Evolutionary conservation across 2,797 vertebrate species (phyloP).

Genomic region (Chiroxiphia lanceolata): DNA sequence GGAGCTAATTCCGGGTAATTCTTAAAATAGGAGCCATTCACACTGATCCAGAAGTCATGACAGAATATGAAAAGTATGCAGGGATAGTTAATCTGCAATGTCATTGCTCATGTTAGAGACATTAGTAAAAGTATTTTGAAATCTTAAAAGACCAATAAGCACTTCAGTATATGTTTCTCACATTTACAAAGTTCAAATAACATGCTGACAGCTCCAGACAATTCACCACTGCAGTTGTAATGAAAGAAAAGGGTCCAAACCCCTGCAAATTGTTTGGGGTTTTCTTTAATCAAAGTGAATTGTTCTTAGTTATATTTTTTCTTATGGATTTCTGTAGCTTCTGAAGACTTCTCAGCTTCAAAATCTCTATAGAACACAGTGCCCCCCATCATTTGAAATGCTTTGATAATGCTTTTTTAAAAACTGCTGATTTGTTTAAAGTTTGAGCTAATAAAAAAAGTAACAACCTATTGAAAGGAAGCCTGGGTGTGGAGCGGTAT

Average conservation of each 20-base stretch:
- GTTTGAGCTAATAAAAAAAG: conserved; percentile 66
- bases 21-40: conserved; percentile 53
- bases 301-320: background rate
- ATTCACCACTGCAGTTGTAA: background rate
- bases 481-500: conserved; percentile 13
- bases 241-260: background rate
- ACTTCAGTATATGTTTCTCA: background rate
- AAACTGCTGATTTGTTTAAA: conserved; percentile 61
- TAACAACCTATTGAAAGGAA: conserved; percentile 53
- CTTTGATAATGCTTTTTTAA: conserved; percentile 22
- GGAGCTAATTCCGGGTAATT: conserved; percentile 39
- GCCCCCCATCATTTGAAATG: conserved; percentile 15
- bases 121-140: background rate
- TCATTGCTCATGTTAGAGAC: background rate
- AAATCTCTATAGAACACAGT: background rate
- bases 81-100: background rate
- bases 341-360: background rate
- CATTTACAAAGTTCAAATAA: background rate
- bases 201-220: background rate
- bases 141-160: background rate
- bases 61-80: background rate
- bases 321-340: background rate
- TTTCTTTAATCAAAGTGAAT: background rate
- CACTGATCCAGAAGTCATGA: conserved; percentile 36
- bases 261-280: rapidly evolving